These are phyloP conservation scores for Taurulus bubalis DNA, from an alignment of 2,113 vertebrate species.

Conservation along the genomic window DNA sequence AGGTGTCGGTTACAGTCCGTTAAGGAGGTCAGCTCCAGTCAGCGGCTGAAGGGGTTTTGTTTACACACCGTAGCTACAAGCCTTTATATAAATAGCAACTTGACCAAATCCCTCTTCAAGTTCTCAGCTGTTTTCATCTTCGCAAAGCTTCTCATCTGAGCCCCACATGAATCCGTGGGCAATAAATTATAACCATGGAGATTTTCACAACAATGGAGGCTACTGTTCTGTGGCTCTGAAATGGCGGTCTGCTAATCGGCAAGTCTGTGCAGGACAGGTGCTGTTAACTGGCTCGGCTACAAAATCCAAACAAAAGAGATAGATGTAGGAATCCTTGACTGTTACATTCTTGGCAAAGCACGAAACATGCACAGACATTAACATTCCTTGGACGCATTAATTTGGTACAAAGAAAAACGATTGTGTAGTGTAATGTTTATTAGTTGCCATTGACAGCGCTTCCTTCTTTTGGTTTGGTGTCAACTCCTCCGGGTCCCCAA, in stretches of 20 bases:
- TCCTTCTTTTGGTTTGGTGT: not conserved
- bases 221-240: slow-evolving; percentile 33
- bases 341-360: slow-evolving; percentile 43
- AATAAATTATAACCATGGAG: slow-evolving; percentile 15
- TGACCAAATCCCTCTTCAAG: slow-evolving; percentile 42
- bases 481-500: too few relatives aligned
- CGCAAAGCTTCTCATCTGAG: slow-evolving; percentile 30
- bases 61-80: slow-evolving; percentile 42
- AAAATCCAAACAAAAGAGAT: slow-evolving; percentile 23
- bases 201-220: slow-evolving; percentile 42
- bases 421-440: not conserved
- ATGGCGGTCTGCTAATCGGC: slow-evolving; percentile 36
- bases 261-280: slow-evolving; percentile 57
- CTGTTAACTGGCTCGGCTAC: slow-evolving; percentile 20
- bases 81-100: slow-evolving; percentile 55
- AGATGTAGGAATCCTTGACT: slow-evolving; percentile 35
- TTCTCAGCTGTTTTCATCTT: slow-evolving; percentile 48
- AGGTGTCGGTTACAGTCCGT: slow-evolving; percentile 38
- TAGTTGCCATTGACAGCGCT: not conserved
- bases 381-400: slow-evolving; percentile 11
- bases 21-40: slow-evolving; percentile 43
- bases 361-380: slow-evolving; percentile 22
- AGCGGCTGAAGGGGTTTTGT: slow-evolving; percentile 34
- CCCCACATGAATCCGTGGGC: slow-evolving; percentile 31
- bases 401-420: not conserved